phyloP scores from a whole-genome alignment of 2,113 vertebrate species.

The Cryptoleucopteryx plumbea region DNA sequence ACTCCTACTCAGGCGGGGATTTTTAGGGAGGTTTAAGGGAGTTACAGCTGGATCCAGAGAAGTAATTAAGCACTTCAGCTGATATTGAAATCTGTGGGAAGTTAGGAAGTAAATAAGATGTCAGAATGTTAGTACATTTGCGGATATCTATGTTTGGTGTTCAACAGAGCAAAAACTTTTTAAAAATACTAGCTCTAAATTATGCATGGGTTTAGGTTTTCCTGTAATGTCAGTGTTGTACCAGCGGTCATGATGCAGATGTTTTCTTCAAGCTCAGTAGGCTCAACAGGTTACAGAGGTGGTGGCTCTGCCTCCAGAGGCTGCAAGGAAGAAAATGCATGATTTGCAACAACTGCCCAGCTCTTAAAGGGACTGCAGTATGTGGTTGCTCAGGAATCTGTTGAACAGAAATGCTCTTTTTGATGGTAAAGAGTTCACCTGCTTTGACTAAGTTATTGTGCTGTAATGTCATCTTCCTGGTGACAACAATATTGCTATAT shows the following conservation, averaged over 20 bases:
- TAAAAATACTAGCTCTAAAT: neutral
- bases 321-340: neutral
- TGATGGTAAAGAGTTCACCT: neutral
- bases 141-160: rapidly evolving
- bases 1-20: rapidly evolving
- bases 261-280: neutral
- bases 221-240: too few relatives aligned
- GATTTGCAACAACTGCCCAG: neutral
- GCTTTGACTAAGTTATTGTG: neutral
- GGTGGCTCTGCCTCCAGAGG: neutral
- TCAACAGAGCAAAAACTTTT: neutral
- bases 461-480: neutral
- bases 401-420: neutral
- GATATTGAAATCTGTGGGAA: neutral
- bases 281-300: neutral
- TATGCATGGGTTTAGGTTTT: neutral
- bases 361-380: neutral
- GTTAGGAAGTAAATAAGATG: neutral
- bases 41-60: neutral
- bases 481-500: neutral
- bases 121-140: neutral
- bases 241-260: neutral
- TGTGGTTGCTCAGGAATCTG: neutral
- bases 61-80: neutral
- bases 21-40: neutral